phyloP scores from a whole-genome alignment of 2,113 vertebrate species.

The Rhegmatorhina hoffmannsi region DNA sequence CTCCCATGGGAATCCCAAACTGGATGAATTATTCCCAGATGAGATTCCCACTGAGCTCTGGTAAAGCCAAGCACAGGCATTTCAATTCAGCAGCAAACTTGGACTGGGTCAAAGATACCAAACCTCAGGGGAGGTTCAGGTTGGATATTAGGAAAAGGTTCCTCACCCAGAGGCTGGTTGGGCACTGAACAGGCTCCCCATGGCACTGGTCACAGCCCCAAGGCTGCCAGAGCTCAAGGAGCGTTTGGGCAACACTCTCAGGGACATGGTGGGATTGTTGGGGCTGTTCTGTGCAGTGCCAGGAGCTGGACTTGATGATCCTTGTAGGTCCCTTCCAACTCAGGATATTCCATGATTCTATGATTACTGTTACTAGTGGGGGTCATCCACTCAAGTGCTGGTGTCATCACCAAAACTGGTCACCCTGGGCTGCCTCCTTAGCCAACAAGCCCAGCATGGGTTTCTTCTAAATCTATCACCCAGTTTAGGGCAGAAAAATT shows the following conservation, averaged over 20 bases:
- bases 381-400: not conserved
- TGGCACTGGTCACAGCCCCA: not conserved
- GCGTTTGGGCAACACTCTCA: not conserved
- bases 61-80: accelerated
- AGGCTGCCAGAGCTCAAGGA: not conserved
- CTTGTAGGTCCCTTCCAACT: not conserved
- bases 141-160: not conserved
- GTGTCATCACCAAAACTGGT: not conserved
- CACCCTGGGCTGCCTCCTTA: not conserved
- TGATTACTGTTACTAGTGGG: accelerated
- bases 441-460: accelerated
- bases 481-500: not conserved
- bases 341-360: not conserved
- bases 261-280: not conserved
- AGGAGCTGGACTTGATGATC: not conserved
- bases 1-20: not conserved
- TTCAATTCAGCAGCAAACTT: not conserved
- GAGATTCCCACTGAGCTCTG: accelerated
- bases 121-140: not conserved
- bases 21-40: not conserved
- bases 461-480: not conserved
- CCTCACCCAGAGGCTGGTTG: no score
- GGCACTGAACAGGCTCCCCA: not conserved
- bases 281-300: not conserved
- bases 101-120: not conserved